phyloP scores from a whole-genome alignment of 2,113 vertebrate species.

The Corythornis vintsioides region DNA sequence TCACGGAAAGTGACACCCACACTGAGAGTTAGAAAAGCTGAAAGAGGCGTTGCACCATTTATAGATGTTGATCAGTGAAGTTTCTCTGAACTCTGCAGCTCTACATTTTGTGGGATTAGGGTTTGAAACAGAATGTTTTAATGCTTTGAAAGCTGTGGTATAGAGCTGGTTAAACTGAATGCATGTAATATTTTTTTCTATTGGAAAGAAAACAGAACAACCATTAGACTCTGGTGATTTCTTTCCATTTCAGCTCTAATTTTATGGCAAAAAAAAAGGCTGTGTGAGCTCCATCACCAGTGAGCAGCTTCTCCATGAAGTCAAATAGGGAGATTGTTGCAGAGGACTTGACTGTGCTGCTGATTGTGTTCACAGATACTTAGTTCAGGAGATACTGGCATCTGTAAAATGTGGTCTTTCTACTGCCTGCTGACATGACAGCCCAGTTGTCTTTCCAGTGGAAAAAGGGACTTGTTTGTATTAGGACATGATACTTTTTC shows the following conservation, averaged over 20 bases:
- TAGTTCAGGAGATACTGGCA: not conserved
- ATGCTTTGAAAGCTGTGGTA: not conserved
- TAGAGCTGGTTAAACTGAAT: not conserved
- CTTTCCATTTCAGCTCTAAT: not conserved
- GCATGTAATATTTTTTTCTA: not conserved
- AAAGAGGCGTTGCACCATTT: slow-evolving; percentile 47
- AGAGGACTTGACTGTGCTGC: not conserved
- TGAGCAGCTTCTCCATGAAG: not conserved
- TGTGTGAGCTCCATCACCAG: not conserved
- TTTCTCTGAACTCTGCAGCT: slow-evolving; percentile 11
- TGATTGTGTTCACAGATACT: not conserved
- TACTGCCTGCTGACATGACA: not conserved
- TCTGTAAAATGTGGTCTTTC: not conserved
- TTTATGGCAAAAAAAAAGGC: not conserved
- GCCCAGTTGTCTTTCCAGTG: not conserved
- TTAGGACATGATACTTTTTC: not conserved
- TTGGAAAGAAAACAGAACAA: not conserved
- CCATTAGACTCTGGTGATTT: not conserved
- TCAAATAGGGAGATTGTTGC: not conserved
- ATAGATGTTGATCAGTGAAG: slow-evolving; percentile 28
- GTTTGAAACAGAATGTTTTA: not conserved
- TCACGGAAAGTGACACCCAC: slow-evolving; percentile 40
- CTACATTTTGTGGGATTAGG: not conserved
- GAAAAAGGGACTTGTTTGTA: not conserved
- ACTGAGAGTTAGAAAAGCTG: slow-evolving; percentile 15